Base-by-base conservation (phyloP, 2,888 invertebrate genomes). In the Geophilus truncorum region DNA sequence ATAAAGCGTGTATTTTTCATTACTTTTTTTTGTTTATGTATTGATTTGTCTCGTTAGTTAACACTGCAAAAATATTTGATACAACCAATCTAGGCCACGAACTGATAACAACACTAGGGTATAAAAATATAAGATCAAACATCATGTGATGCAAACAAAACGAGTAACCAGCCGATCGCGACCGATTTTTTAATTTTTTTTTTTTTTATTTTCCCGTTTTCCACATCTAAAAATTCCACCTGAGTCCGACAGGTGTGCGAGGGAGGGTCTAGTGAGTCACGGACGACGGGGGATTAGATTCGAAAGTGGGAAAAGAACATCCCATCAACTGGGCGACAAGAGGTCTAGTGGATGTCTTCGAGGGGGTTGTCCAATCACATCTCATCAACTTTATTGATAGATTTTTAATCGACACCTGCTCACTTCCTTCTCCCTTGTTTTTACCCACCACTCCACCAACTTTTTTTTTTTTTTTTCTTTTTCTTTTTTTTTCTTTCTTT, bases 321-420 rank as follows among this genome's bases (percentile, higher is more conserved):
- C 32, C 75, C 75, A 75, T 25, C 75, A 75, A 75, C 75, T 75
- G 75, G 28, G 28, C 75, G 28, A 28, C 75, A 75, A 32, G 75
- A n/a, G 45, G 45, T 45, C 45, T 45, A 45, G 45, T 75, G 28
- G 28, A 75, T 32, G 28, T 15, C 75, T 15, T 75, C 28, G 32
- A 75, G 75, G 75, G 75, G 75, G 75, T 12, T 75, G 75, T 75
- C 75, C 23, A 75, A 75, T 75, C 75, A 25, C 75, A 75, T 75
- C 75, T 75, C 28, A 75, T 75, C 75, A 75, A 75, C 32, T 75
- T 75, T 75, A 75, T 75, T 75, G 75, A 75, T 75, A 75, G 75
- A 75, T 75, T 75, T 21, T 75, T 75, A 75, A 75, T 75, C 75
- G 75, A 75, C 75, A 75, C 75, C 75, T 75, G 75, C 75, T 75